Conservation (phyloP, 2,113 vertebrate species). For the Cichladusa arquata region DNA sequence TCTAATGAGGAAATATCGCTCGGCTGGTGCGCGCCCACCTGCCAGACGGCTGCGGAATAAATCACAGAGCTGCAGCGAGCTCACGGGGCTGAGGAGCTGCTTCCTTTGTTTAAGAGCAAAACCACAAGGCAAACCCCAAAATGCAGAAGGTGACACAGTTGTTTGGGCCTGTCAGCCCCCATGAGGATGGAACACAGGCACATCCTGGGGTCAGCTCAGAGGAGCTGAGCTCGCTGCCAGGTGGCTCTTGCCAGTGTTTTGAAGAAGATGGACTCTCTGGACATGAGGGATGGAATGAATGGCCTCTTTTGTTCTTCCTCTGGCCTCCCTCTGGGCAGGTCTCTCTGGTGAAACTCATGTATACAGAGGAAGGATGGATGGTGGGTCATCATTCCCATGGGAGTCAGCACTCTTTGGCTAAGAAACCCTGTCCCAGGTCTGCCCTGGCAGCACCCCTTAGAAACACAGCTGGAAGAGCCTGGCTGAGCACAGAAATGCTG, state of each 20-base stretch:
- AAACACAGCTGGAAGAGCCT: neutral
- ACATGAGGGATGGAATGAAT: neutral
- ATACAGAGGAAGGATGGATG: no score
- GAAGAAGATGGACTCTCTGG: neutral
- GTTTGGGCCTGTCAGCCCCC: neutral
- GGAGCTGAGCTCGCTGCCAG: neutral
- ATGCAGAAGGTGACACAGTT: neutral
- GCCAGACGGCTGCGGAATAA: neutral
- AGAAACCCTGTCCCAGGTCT: no score
- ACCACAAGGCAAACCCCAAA: neutral
- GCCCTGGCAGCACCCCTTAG: no score
- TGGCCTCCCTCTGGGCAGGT: neutral
- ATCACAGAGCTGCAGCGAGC: neutral
- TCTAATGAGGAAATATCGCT: constrained; percentile 60
- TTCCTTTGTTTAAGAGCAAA: neutral
- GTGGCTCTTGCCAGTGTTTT: neutral
- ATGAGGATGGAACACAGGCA: fast-evolving
- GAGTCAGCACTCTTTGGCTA: neutral
- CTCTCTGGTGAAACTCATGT: fast-evolving
- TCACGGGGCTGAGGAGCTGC: neutral
- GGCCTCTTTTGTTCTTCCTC: neutral
- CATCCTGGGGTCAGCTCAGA: fast-evolving
- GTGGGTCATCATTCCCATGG: fast-evolving
- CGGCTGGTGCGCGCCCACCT: neutral
- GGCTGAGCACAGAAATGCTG: neutral